phyloP scores from a whole-genome alignment of 2,888 invertebrate species.

The Dusona sp. region DNA sequence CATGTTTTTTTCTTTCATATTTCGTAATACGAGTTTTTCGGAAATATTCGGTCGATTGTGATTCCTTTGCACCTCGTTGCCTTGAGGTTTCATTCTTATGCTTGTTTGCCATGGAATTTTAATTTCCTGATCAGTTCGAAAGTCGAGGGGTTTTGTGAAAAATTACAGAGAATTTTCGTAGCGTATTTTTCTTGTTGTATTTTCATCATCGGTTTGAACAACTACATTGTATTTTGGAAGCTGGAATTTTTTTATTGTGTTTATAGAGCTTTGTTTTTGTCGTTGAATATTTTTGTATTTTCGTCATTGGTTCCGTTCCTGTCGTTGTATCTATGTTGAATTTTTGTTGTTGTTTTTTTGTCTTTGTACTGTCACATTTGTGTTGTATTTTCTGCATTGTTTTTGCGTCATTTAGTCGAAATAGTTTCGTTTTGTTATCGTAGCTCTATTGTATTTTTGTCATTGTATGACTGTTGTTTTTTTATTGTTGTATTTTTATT shows the following conservation, averaged over 20 bases:
- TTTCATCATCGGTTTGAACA: not conserved
- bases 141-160: not conserved
- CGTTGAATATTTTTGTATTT: not conserved
- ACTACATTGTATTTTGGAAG: not conserved
- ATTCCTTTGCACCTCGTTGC: not conserved
- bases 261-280: not conserved
- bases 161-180: not conserved
- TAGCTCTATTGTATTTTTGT: not conserved
- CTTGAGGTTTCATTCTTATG: not conserved
- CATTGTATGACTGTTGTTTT: not conserved
- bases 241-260: not conserved
- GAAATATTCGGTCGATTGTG: constrained; percentile 3
- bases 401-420: not conserved
- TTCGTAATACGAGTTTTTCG: not conserved
- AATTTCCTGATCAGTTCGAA: not conserved
- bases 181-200: not conserved
- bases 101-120: not conserved
- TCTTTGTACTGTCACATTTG: not conserved
- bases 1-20: constrained; percentile 15
- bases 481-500: not conserved
- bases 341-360: not conserved
- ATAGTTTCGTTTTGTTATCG: not conserved
- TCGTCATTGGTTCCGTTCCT: not conserved
- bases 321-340: not conserved
- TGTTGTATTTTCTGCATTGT: not conserved